Conservation (phyloP, 2,888 invertebrate genomes). For the Linyphia triangularis region DNA sequence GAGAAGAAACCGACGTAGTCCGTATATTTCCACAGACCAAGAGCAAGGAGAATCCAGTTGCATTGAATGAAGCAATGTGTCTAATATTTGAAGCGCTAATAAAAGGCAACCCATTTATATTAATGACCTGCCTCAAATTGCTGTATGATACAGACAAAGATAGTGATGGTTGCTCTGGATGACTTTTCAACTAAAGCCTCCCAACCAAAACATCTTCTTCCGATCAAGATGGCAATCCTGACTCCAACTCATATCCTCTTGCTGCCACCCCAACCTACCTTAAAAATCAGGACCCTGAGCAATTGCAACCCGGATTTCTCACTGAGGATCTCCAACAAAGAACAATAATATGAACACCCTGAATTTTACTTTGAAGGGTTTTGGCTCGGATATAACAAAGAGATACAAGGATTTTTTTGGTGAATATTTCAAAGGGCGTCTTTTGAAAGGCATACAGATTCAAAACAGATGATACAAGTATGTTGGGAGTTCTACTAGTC, state of each 20-base stretch:
- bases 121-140: conserved; percentile 46
- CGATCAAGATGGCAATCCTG: conserved; percentile 73
- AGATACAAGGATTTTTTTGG: conserved; percentile 37
- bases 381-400: neutral
- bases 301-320: conserved; percentile 46
- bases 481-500: conserved; percentile 77
- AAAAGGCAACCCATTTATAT: conserved; percentile 36
- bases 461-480: conserved; percentile 76
- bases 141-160: conserved; percentile 17
- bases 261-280: conserved; percentile 72
- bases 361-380: conserved; percentile 6
- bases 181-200: neutral
- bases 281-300: conserved; percentile 64
- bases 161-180: neutral
- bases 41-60: conserved; percentile 31
- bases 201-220: neutral
- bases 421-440: conserved; percentile 18
- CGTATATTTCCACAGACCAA: neutral
- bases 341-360: conserved; percentile 54
- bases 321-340: conserved; percentile 50
- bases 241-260: conserved; percentile 74
- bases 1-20: conserved; percentile 3
- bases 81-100: conserved; percentile 53
- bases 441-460: conserved; percentile 73
- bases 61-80: conserved; percentile 54